phyloP scores from a whole-genome alignment of 2,888 invertebrate species.

The Dugesia japonica region DNA sequence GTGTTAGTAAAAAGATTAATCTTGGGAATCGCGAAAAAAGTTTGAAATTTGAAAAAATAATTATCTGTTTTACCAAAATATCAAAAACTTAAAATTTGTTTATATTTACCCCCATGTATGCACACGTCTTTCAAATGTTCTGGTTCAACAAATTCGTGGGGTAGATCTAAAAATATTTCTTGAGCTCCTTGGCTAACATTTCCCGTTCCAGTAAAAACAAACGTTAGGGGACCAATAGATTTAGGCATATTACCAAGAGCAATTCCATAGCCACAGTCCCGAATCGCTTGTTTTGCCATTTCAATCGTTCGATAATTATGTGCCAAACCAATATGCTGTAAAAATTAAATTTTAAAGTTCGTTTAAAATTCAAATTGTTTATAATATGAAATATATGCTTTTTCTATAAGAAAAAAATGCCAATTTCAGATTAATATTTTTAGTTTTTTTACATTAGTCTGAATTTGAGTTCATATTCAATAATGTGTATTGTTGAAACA shows the following conservation, averaged over 20 bases:
- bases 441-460: too few species aligned
- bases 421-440: too few species aligned
- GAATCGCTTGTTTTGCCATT: constrained; percentile 86
- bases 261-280: constrained; percentile 97
- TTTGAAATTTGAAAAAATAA: too few species aligned
- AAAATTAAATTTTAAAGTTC: neutral
- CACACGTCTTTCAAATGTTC: constrained; percentile 83
- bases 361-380: neutral
- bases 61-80: too few species aligned
- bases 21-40: too few species aligned
- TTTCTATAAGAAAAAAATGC: too few species aligned
- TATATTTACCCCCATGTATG: constrained; percentile 73
- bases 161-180: constrained; percentile 76
- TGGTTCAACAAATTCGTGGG: constrained; percentile 88
- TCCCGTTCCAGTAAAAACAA: constrained; percentile 91
- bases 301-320: constrained; percentile 94
- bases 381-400: neutral
- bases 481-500: too few species aligned
- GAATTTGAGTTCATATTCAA: too few species aligned
- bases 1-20: too few species aligned
- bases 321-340: constrained; percentile 79
- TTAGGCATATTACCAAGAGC: constrained; percentile 85
- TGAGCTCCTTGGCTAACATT: constrained; percentile 67
- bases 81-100: too few species aligned
- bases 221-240: constrained; percentile 85